phyloP scores from a whole-genome alignment of 2,113 vertebrate genomes.

The mouse (Mus musculus) region GRCm39 chr5:16817501-16818000 shows the following conservation, averaged over 20 bases:
- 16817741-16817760: conserved; percentile 85
- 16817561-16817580: background rate
- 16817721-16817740: conserved; percentile 75
- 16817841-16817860: conserved; percentile 76
- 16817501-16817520: background rate
- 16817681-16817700: conserved; percentile 75
- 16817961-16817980: conserved; percentile 2
- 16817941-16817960: background rate
- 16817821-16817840: conserved; percentile 77
- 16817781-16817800: conserved; percentile 77
- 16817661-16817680: conserved; percentile 80
- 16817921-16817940: conserved; percentile 76
- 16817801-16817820: conserved; percentile 80
- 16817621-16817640: conserved; percentile 62
- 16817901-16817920: conserved; percentile 77
- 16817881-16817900: conserved; percentile 72
- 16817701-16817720: conserved; percentile 75
- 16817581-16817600: conserved; percentile 66
- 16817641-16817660: conserved; percentile 71
- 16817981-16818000: background rate
- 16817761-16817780: conserved; percentile 81
- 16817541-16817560: background rate
- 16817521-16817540: background rate
- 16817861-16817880: no score
- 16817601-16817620: conserved; percentile 77